Conservation (phyloP, 2,113 vertebrate genomes). For the Halcyon malimbica region DNA sequence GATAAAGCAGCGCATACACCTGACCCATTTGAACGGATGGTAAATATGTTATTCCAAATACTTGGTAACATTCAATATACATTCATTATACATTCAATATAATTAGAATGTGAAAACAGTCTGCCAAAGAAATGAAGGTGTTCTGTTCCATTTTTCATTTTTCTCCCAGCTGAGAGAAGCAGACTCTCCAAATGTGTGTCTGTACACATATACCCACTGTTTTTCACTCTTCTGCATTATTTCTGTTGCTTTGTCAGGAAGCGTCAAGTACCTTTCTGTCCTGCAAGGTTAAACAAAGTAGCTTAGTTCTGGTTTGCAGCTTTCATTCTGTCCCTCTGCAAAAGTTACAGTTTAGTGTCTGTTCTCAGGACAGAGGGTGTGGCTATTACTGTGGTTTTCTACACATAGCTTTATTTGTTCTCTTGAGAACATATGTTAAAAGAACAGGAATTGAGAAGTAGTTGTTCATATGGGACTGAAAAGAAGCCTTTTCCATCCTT, state of each 20-base stretch:
- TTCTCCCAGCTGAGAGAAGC: background rate
- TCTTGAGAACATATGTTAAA: background rate
- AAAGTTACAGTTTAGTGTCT: background rate
- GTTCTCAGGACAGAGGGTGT: background rate
- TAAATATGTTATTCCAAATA: conserved; percentile 49
- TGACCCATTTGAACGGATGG: conserved; percentile 89
- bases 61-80: background rate
- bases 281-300: background rate
- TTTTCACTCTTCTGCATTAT: background rate
- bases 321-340: background rate
- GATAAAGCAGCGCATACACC: conserved; percentile 82
- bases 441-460: conserved; percentile 20
- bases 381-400: background rate
- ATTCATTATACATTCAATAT: no score
- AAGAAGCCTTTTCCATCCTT: background rate
- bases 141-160: background rate
- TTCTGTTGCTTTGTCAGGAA: background rate
- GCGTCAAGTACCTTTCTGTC: background rate
- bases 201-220: background rate
- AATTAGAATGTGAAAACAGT: background rate
- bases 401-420: background rate
- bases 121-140: background rate
- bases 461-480: background rate
- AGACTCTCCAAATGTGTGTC: background rate
- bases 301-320: background rate